Base-by-base conservation (phyloP, 2,113 vertebrate species). In the Mormoops blainvillei region DNA sequence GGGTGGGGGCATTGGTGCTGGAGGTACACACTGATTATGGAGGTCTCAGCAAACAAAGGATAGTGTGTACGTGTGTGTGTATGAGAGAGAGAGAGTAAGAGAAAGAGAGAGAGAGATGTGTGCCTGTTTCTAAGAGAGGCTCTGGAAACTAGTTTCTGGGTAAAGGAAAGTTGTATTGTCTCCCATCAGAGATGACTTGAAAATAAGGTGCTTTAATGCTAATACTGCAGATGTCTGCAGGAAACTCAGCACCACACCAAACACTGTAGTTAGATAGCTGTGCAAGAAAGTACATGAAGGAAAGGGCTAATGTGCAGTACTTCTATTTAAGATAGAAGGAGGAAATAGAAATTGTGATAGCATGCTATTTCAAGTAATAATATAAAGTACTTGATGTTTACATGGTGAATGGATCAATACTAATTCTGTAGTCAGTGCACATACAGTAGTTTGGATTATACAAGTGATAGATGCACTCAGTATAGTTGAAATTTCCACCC, bases 291-390 rank as follows among this genome's bases (percentile, higher is more conserved):
- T 98, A 98, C 98, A 98, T 97, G 98, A 98, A 98, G 98, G 97
- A 97, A 98, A 98, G 98, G 98, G 96, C 98, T 98, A 99, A 99
- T 98, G 98, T 98, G 98, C 98, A 98, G 97, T 98, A 98, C 98
- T 98, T 98, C 98, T 99, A 98, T 99, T 99, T 99, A 99, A 99
- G 98, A 98, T 98, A 98, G 98, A 98, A 98, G 98, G 98, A 98
- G 98, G 98, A 99, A 99, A 99, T 98, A 99, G 98, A 98, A 99
- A 99, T 99, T 98, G 98, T 98, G 98, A 99, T 99, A 98, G 98
- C 98, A 98, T 98, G 98, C 98, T 99, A 98, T 99, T 99, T 98
- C 98, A 98, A 98, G 98, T 99, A 99, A 98, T 99, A 99, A 99
- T 99, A 98, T 98, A 98, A 99, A 98, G 98, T 98, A 98, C 98